Base-by-base conservation (phyloP, 2,888 invertebrate genomes). In the Masnerella sp. region DNA sequence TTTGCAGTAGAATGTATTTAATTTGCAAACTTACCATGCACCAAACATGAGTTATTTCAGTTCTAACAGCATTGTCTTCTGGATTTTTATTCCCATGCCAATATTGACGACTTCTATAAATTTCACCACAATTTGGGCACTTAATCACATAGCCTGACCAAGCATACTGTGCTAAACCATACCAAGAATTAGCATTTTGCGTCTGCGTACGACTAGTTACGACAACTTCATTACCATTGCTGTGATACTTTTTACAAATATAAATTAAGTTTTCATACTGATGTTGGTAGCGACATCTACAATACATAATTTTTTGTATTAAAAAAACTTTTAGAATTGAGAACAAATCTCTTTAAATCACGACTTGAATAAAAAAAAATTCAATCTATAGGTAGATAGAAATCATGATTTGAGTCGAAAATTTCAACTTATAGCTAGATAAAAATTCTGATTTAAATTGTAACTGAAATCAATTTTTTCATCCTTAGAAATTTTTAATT, bases 41-140 rank as follows among this genome's bases (percentile, higher is more conserved):
- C 91, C 90, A 91, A 5, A 91, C 89, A 79, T 91, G 91, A 17
- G 86, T 86, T 17, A 90, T 89, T 78, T 90, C 90, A 2, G 88
- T 89, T 42, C 89, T 84, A 9, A 94, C 93, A 8, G 92, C 92
- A 20, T 89, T 87, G 72, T 92, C 91, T 83, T 93, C 93, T 0
- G 94, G 93, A 71, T 91, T 90, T 78, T 91, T 91, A 82, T 95
- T 95, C 3, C 94, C 94, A 84, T 92, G 94, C 95, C 95, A 95
- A 84, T 92, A 93, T 82, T 95, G 92, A 17, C 94, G 89, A 79
- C 93, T 93, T 38, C 93, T 89, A 82, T 91, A 92, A 72, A 93
- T 92, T 76, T 93, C 91, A 0, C 93, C 93, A 86, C 93, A 95
- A 79, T 91, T 90, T 9, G 91, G 90, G 86, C 95, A 95, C 81